Evolutionary conservation across 2,888 invertebrate genomes (phyloP), one percentile per base, ranked within the genome.

Genomic region (Caenorhabditis wallacei): DNA sequence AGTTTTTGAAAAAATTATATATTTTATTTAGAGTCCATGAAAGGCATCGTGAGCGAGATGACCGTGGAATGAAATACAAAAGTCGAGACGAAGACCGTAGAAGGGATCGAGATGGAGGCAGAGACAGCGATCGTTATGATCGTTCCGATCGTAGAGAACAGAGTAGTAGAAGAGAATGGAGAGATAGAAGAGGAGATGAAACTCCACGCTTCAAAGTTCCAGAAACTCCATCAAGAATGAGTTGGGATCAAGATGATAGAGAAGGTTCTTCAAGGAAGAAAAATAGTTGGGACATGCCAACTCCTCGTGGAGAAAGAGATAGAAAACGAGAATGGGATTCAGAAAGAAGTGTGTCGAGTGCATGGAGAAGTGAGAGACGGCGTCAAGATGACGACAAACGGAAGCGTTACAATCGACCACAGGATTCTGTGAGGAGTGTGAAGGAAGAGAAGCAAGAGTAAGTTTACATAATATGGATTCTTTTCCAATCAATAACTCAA

Each of bases 241-340:
- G 66, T 1, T 92, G 92, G 92, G 92, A 92, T 37, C 64, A 66
- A 35, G 89, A 88, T 8, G 90, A 90, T 26, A 84, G 85, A n/a
- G 66, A 78, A 35, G 70, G 68, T 7, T 64, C 71, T 5, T 51
- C 80, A 30, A 78, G 79, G 40, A 80, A 78, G 54, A 56, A 69
- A n/a, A 70, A 74, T 0, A 95, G 95, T 68, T 98, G 97, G 97
- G 97, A 97, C 93, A 95, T 96, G 91, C 96, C 97, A 0, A 97
- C 97, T 0, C 97, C 97, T 0, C 84, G 81, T 64, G 75, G 82
- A 7, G 75, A 74, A 1, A 35, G 84, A 61, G 72, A 74, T 30
- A 56, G 75, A 18, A 80, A 63, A 51, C 46, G 83, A 22, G 74
- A 82, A 8, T 72, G 72, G 71, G 81, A 81, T 61, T 81, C 74